Percentiles rank a stretch among this genome's conserved stretches.
These are phyloP conservation scores for Haemorhous mexicanus DNA, from an alignment of 2,113 vertebrate genomes.

Conservation along the genomic window DNA sequence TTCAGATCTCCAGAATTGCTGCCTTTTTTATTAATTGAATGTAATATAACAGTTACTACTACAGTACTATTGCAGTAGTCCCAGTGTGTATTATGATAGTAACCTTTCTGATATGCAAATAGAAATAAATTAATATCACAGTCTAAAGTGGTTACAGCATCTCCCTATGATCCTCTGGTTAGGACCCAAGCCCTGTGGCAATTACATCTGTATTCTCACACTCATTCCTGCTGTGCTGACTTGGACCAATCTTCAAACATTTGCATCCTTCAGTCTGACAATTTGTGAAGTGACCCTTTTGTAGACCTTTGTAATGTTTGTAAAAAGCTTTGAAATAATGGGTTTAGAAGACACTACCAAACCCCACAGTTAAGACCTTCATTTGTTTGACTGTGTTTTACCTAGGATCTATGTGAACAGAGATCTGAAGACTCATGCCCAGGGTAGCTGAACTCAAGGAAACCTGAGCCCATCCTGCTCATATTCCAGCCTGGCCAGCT, in stretches of 20 bases:
- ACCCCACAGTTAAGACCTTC: neutral
- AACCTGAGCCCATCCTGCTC: neutral
- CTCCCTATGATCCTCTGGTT: neutral
- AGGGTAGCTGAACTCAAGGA: neutral
- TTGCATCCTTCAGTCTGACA: neutral
- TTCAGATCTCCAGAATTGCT: neutral
- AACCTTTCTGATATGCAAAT: neutral
- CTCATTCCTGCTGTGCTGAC: neutral
- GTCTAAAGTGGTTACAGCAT: neutral
- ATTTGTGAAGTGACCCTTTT: neutral
- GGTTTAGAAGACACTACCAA: neutral
- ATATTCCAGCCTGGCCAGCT: neutral
- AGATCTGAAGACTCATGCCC: neutral
- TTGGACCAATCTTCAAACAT: neutral
- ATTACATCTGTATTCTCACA: neutral
- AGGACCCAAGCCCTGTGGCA: neutral
- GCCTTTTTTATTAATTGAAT: neutral
- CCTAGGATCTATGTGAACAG: neutral
- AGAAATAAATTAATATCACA: neutral
- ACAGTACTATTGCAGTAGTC: neutral
- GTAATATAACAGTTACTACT: neutral
- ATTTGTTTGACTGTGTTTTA: neutral
- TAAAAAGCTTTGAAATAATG: neutral
- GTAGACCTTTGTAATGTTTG: neutral
- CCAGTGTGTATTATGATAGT: neutral